Evolutionary conservation across 2,797 vertebrate species (phyloP), one percentile per base, ranked within the genome.

Genomic region (Paratrypauchen microcephalus): DNA sequence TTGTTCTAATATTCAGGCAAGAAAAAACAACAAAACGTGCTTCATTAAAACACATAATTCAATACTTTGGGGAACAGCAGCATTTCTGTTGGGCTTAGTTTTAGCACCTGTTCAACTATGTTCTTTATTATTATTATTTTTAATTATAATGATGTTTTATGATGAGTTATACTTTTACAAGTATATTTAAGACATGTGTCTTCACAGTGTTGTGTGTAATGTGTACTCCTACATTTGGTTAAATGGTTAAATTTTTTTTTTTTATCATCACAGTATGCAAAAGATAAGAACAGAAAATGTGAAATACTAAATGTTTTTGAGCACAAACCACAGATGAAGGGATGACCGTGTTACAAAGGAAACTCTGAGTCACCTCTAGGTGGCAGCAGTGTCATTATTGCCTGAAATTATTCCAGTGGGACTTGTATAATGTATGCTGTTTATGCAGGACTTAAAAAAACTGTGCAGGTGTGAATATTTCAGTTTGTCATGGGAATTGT

Each of bases 361-460:
- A 15, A 30, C 19, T 68, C 18, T 41, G 11, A 50, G 59, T 47
- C 0, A 52, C 75, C 88, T 82, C n/a, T 84, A 78, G 84, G 74
- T 87, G 87, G 81, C 82, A 88, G 78, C 76, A 71, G 76, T 66
- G 79, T 78, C 68, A 50, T 78, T 54, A 73, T 57, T 76, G 63
- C 23, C 56, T 73, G 4, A 69, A 50, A 50, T 64, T 1, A 62
- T 58, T 72, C 52, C 23, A 64, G 54, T 57, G 23, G 18, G 45
- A n/a, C 55, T 19, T 39, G 11, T 12, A 30, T 23, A 19, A 72
- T 52, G 21, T 0, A 30, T 58, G 26, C 28, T 15, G 54, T 45
- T 71, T 68, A 62, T 61, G 36, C 52, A 21, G 28, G 59, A 69
- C 41, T 28, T 57, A 1, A 60, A 28, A 74, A 19, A 12, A 24